Base-by-base conservation (phyloP, 2,797 vertebrate genomes). In the Enteromius unitaeniatus region DNA sequence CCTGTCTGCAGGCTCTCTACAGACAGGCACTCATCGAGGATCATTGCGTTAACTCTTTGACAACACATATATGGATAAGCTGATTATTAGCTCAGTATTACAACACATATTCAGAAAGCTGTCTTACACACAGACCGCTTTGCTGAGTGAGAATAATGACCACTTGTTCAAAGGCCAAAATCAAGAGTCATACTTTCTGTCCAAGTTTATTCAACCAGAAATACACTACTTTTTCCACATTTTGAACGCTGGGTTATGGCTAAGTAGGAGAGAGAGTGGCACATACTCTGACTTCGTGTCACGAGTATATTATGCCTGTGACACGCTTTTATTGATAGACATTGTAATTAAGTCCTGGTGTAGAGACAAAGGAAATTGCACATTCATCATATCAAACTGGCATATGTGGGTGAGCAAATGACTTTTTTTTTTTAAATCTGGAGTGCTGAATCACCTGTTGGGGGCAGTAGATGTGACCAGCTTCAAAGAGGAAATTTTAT, bases 311-410 rank as follows among this genome's bases (percentile, higher is more conserved):
- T 47, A 47, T n/a, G 89, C 92, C 90, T 89, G 86, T 85, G 86
- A 90, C 88, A 51, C 85, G 82, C 89, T 93, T 26, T 91, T 93
- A 93, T 93, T 92, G 93, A 93, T 91, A 90, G 91, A 89, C 90
- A 90, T 90, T 92, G 89, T 93, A 94, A 94, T 94, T 93, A 93
- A 91, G 89, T 86, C 89, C 76, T 87, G 87, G 87, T 87, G 85
- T 88, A 78, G 88, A 93, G 93, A 94, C 91, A 91, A 92, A 92
- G 92, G 91, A 93, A 94, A 95, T 93, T 93, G 92, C 89, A 91
- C 93, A 93, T 94, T 94, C 91, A 92, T 95, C 92, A 93, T 92
- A 92, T 92, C 90, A 93, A 93, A 93, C 90, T 91, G 92, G 88
- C 90, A 89, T 86, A 85, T 85, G 89, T 83, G 88, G 91, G 87